These are phyloP conservation scores for Oligia strigilis DNA, from an alignment of 2,888 invertebrate species.

Conservation along the genomic window DNA sequence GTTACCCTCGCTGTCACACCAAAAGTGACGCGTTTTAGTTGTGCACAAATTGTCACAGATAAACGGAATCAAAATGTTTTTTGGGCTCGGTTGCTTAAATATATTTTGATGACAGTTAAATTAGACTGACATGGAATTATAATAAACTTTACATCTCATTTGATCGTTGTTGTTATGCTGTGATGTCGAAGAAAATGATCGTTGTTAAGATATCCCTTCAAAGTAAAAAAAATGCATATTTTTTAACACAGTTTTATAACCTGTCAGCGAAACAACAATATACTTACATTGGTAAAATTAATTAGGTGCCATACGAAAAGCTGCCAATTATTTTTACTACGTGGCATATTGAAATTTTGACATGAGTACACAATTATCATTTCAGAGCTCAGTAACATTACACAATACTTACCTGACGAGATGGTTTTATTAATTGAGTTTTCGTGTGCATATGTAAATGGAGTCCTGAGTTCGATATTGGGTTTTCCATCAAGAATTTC, in stretches of 20 bases:
- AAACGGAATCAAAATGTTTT: not conserved
- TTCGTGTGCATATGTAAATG: not conserved
- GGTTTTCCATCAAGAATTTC: too few species aligned
- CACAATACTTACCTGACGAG: not conserved
- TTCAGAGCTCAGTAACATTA: not conserved
- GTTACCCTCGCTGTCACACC: not conserved
- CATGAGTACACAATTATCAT: constrained; percentile 1
- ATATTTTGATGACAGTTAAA: not conserved
- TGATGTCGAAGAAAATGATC: not conserved
- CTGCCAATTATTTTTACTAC: constrained; percentile 67
- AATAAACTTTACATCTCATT: not conserved
- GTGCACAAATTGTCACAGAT: not conserved
- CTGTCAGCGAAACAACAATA: too few species aligned
- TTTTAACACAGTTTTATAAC: too few species aligned
- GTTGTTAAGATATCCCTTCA: not conserved
- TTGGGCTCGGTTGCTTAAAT: not conserved
- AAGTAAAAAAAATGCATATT: too few species aligned
- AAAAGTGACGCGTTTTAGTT: constrained; percentile 10
- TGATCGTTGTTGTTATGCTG: not conserved
- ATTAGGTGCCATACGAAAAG: constrained; percentile 13
- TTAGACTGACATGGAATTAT: too few species aligned
- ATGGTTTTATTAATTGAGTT: not conserved
- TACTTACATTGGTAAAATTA: not conserved
- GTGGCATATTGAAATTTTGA: constrained; percentile 45
- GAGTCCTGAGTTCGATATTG: too few species aligned